A percentile compares a stretch with the other conserved stretches of the same genome.
phyloP scores from a whole-genome alignment of 2,888 invertebrate species.

The Hypselothyrea guttata region DNA sequence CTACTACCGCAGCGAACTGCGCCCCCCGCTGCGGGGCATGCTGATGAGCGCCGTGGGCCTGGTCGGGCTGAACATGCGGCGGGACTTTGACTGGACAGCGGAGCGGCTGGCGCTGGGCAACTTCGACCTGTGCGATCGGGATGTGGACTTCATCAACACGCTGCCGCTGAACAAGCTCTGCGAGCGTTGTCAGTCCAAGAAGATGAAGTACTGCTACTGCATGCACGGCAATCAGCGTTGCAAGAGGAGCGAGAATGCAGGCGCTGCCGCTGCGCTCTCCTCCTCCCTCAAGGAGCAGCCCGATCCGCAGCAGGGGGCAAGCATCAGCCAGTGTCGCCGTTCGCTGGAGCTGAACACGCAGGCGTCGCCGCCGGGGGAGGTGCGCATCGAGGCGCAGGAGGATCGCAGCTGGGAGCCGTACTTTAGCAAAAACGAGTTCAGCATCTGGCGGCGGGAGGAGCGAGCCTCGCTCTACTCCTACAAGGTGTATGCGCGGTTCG shows the following conservation, averaged over 20 bases:
- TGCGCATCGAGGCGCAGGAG: conserved; percentile 58
- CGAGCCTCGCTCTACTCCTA: conserved; percentile 89
- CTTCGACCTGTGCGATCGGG: conserved; percentile 84
- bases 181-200: conserved; percentile 67
- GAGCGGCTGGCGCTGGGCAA: conserved; percentile 85
- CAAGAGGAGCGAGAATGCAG: conserved; percentile 48
- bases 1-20: conserved; percentile 77
- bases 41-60: conserved; percentile 84
- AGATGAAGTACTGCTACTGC: conserved; percentile 79
- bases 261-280: too few relatives aligned
- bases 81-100: conserved; percentile 85
- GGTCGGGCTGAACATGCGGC: conserved; percentile 81
- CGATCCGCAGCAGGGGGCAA: conserved; percentile 62
- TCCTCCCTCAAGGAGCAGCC: conserved; percentile 1
- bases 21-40: conserved; percentile 84
- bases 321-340: conserved; percentile 82
- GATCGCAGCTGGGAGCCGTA: conserved; percentile 85
- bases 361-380: conserved; percentile 40
- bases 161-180: conserved; percentile 84
- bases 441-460: conserved; percentile 91
- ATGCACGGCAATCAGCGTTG: conserved; percentile 68
- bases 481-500: conserved; percentile 92
- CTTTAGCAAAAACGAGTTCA: conserved; percentile 89
- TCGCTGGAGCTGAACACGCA: conserved; percentile 27
- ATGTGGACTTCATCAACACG: conserved; percentile 84